Percentiles rank a stretch among this genome's conserved stretches.
Evolutionary conservation across 2,797 vertebrate species (phyloP).

Genomic region (Lates japonicus): DNA sequence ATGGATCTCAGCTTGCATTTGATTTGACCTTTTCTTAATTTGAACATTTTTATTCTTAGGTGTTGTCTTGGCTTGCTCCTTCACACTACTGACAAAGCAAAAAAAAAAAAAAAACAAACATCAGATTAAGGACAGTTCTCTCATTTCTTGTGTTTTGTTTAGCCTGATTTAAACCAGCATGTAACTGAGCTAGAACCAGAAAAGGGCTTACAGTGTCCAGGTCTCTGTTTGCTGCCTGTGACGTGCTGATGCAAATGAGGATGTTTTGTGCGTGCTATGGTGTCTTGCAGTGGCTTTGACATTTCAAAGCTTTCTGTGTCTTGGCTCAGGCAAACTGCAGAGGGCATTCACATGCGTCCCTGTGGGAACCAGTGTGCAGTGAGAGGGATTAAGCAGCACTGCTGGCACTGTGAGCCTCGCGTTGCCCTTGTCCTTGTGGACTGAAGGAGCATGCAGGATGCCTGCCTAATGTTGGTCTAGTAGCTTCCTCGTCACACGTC

Average conservation of each 20-base stretch:
- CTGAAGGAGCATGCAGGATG: constrained; percentile 52
- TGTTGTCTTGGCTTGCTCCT: constrained; percentile 17
- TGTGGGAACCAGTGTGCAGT: constrained; percentile 57
- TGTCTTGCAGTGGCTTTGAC: constrained; percentile 57
- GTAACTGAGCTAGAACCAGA: neutral
- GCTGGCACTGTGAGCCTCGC: constrained; percentile 48
- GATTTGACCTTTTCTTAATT: constrained; percentile 59
- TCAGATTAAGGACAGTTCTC: neutral
- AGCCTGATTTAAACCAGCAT: neutral
- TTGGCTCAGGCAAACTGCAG: constrained; percentile 52
- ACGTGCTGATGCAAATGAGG: constrained; percentile 47
- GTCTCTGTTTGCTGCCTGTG: constrained; percentile 32
- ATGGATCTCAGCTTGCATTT: constrained; percentile 25
- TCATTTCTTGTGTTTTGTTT: neutral
- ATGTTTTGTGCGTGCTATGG: constrained; percentile 22
- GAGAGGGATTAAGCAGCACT: constrained; percentile 65
- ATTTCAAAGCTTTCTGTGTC: constrained; percentile 65
- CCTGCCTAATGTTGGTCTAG: constrained; percentile 45
- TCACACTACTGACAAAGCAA: constrained; percentile 19
- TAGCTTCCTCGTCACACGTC: constrained; percentile 54
- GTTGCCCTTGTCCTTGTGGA: constrained; percentile 65
- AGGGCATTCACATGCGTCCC: constrained; percentile 62
- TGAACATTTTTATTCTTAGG: constrained; percentile 30
- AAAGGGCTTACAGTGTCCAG: constrained; percentile 11
- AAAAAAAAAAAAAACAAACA: neutral